Evolutionary conservation across 2,797 vertebrate genomes (phyloP).

Genomic region (Lepus oiostolus): DNA sequence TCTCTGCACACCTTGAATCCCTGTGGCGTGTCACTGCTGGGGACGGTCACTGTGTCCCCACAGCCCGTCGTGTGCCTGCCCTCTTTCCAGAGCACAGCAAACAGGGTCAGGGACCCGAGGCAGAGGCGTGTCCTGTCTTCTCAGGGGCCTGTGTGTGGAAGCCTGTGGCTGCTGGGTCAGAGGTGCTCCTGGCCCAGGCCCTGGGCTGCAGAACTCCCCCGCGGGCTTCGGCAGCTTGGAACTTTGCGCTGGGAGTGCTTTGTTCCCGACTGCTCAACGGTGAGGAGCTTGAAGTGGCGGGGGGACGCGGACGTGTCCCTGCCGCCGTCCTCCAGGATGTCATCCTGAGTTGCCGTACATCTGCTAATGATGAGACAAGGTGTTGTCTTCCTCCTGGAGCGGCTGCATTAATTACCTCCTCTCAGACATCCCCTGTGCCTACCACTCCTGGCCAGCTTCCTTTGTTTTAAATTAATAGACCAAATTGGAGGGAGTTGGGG

Average conservation of each 20-base stretch:
- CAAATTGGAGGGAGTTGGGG: conserved; percentile 56
- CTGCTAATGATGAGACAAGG: conserved; percentile 73
- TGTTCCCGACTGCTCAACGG: not conserved
- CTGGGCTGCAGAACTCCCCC: not conserved
- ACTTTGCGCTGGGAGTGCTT: not conserved
- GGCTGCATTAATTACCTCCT: conserved; percentile 71
- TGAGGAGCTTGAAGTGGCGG: not conserved
- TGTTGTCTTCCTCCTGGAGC: conserved; percentile 67
- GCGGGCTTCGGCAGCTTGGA: not conserved
- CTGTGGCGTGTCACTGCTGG: not conserved
- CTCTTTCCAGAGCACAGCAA: conserved; percentile 48
- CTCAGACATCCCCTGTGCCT: conserved; percentile 63
- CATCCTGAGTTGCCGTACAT: conserved; percentile 39
- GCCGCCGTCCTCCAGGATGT: conserved; percentile 6
- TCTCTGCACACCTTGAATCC: not conserved
- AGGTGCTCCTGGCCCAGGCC: not conserved
- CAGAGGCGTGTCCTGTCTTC: not conserved
- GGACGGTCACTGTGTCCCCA: conserved; percentile 43
- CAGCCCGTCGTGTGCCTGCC: not conserved
- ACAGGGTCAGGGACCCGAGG: not conserved
- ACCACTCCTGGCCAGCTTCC: conserved; percentile 27
- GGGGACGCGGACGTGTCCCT: not conserved
- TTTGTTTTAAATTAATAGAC: conserved; percentile 74
- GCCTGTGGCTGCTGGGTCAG: not conserved
- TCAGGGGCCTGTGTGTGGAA: not conserved